Conservation (phyloP, 2,113 vertebrate species). For the Excalfactoria chinensis region DNA sequence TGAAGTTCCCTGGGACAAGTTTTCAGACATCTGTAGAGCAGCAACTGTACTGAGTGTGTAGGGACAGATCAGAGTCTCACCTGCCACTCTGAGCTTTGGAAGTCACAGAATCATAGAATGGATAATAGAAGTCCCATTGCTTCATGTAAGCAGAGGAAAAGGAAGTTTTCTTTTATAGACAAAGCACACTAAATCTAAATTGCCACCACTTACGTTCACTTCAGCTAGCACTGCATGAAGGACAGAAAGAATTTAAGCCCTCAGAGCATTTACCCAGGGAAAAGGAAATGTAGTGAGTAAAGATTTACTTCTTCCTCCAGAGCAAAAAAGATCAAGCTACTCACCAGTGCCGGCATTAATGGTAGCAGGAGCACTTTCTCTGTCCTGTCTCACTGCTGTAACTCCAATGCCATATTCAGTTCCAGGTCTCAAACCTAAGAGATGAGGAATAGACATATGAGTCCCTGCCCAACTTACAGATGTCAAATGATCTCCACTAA, state of each 20-base stretch:
- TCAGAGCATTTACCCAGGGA: background rate
- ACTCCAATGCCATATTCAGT: constrained; percentile 97
- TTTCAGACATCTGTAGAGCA: background rate
- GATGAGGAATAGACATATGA: background rate
- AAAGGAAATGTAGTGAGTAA: background rate
- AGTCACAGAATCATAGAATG: background rate
- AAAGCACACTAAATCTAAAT: background rate
- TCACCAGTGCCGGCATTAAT: constrained; percentile 95
- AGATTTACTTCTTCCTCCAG: background rate
- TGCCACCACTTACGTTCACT: background rate
- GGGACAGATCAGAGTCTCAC: background rate
- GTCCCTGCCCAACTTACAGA: background rate
- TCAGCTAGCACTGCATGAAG: background rate
- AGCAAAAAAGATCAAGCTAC: background rate
- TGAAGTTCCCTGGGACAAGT: background rate
- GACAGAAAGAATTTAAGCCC: background rate
- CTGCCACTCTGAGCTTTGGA: background rate
- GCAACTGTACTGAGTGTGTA: background rate
- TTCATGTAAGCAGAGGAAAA: background rate
- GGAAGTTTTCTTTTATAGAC: background rate
- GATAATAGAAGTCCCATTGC: background rate
- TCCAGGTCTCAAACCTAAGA: constrained; percentile 89
- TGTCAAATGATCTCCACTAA: background rate
- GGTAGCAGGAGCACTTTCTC: constrained; percentile 91
- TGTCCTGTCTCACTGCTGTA: constrained; percentile 91